phyloP scores from a whole-genome alignment of 1,140 invertebrate species.

The Panagrolaimus sp. region DNA sequence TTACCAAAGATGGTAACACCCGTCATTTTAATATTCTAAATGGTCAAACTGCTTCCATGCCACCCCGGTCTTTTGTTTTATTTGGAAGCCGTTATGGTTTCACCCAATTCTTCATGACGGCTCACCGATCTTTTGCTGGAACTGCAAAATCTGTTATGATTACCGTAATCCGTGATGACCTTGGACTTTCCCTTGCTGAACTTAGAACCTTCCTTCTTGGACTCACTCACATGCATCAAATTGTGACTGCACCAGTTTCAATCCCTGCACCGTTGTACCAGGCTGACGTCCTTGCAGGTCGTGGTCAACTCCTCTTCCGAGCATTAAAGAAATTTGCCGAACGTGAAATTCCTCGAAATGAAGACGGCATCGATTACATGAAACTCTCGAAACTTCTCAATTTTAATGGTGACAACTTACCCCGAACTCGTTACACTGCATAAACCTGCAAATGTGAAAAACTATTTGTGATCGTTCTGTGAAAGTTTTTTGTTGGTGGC shows the following conservation, averaged over 20 bases:
- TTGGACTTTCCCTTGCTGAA: constrained; percentile 23
- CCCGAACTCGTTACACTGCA: too few relatives aligned
- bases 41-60: constrained; percentile 20
- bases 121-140: constrained; percentile 28
- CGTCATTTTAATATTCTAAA: constrained; percentile 35
- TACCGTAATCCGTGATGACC: constrained; percentile 30
- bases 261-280: constrained; percentile 40
- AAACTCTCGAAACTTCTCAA: constrained; percentile 22
- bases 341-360: constrained; percentile 12
- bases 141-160: constrained; percentile 7
- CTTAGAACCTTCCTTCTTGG: constrained; percentile 31
- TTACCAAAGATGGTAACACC: constrained; percentile 39
- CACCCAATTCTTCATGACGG: constrained; percentile 40
- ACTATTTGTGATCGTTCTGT: too few relatives aligned
- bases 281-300: constrained; percentile 38
- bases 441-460: too few relatives aligned
- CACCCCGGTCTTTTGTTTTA: constrained; percentile 33
- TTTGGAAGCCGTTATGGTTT: constrained; percentile 25
- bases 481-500: too few relatives aligned
- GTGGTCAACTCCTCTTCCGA: constrained; percentile 30
- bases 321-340: constrained; percentile 21
- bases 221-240: constrained; percentile 37
- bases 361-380: constrained; percentile 1
- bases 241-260: constrained; percentile 33
- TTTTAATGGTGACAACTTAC: not conserved